Percentiles rank a stretch among this genome's conserved stretches.
These are phyloP conservation scores for Hydrotaea diabolus DNA, from an alignment of 2,888 invertebrate genomes.

Conservation along the genomic window DNA sequence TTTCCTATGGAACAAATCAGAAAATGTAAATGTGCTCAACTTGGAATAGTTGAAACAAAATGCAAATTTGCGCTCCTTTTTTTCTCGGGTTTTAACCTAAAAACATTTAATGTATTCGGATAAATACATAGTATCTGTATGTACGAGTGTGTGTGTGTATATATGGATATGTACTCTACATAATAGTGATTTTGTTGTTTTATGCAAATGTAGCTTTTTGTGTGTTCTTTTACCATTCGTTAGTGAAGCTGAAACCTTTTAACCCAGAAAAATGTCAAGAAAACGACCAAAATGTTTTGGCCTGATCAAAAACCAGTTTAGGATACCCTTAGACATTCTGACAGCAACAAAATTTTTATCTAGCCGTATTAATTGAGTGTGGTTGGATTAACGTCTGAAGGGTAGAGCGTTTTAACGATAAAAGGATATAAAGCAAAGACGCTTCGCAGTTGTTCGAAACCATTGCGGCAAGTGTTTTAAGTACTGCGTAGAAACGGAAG, in stretches of 20 bases:
- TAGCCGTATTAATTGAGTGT: not conserved
- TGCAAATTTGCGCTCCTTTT: conserved; percentile 26
- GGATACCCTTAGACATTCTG: not conserved
- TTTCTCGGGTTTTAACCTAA: conserved; percentile 27
- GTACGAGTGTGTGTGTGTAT: not conserved
- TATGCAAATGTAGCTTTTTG: conserved; percentile 54
- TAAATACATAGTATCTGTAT: conserved; percentile 21
- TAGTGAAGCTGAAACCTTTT: conserved; percentile 46
- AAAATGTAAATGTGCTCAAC: conserved; percentile 54
- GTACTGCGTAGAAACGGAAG: too few species aligned
- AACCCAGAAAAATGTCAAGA: conserved; percentile 40
- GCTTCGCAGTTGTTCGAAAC: too few species aligned
- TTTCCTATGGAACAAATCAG: conserved; percentile 51
- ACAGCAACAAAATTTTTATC: not conserved
- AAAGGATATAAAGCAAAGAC: too few species aligned
- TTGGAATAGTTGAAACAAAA: conserved; percentile 37
- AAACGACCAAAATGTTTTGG: conserved; percentile 7
- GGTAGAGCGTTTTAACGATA: too few species aligned
- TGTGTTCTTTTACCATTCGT: conserved; percentile 11
- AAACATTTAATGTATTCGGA: conserved; percentile 53
- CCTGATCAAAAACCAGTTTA: conserved; percentile 22
- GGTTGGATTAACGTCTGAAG: not conserved
- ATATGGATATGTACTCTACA: conserved; percentile 12
- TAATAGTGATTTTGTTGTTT: conserved; percentile 49
- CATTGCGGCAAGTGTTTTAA: too few species aligned